Percentiles rank a stretch among this genome's conserved stretches.
Conservation (phyloP, 2,797 vertebrate species). For the Sebastes itinus region DNA sequence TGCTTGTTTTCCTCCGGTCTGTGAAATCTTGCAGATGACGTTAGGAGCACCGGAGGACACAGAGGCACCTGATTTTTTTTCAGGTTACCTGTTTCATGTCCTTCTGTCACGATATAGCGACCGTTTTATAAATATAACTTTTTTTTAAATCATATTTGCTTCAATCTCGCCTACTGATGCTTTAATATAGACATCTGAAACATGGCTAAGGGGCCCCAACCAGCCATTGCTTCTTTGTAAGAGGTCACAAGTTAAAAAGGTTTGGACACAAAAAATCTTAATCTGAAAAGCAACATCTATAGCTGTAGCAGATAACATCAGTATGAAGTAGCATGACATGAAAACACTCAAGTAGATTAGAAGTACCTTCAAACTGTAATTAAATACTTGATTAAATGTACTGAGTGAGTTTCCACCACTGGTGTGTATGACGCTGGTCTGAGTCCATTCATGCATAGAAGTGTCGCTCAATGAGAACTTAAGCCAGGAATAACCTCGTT, state of each 20-base stretch:
- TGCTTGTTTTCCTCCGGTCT: too few species aligned
- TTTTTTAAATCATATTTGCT: too few species aligned
- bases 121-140: too few species aligned
- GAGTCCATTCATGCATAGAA: not conserved
- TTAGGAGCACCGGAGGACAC: too few species aligned
- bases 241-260: not conserved
- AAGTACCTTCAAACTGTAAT: not conserved
- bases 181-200: not conserved
- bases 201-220: not conserved
- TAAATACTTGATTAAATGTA: not conserved
- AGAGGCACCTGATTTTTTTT: too few species aligned
- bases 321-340: not conserved
- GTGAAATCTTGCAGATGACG: too few species aligned
- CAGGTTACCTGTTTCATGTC: too few species aligned
- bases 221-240: not conserved
- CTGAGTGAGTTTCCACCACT: not conserved
- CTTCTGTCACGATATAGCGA: too few species aligned
- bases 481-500: conserved; percentile 15
- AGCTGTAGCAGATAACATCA: not conserved
- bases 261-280: not conserved
- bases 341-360: not conserved
- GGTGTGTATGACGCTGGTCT: not conserved
- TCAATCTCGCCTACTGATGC: too few species aligned
- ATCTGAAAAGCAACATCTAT: not conserved
- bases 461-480: not conserved